Evolutionary conservation across 2,113 vertebrate species (phyloP), one percentile per base, ranked within the genome.

Genomic region (Hoplias malabaricus): DNA sequence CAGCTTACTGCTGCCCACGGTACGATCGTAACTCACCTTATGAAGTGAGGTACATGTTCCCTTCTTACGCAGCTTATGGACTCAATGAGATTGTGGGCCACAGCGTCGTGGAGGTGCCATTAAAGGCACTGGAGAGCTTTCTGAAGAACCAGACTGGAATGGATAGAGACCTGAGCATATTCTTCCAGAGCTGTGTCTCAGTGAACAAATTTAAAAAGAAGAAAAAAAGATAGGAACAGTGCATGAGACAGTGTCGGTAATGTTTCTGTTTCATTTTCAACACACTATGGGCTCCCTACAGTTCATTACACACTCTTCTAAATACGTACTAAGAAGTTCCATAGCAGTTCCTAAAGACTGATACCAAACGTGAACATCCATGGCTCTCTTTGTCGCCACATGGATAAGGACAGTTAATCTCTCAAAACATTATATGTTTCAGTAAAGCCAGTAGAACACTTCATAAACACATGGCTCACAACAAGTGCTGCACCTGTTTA

Each of bases 1-100:
- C 89, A 63, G 89, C 88, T 0, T 92, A 92, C 81, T 92, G 91
- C 84, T 92, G 90, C 77, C 90, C 90, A 0, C 43, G 62, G 46
- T 92, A 88, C 48, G 90, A 91, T 73, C 86, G 33, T 5, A 91
- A 92, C 77, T 88, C 90, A 0, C 91, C 91, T 0, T 91, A 90
- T 27, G 88, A 90, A 56, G 90, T 91, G 57, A 88, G 88, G n/a
- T 90, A 86, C 53, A 92, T 90, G 90, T 89, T 92, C 50, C 91
- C 90, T 2, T 75, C 86, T 31, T 88, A 90, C 6, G 90, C 84
- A 0, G 88, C 86, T 31, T 91, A 90, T 27, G 90, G 88, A 5
- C 81, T 85, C 61, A 92, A 92, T 76, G 83, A 80, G 23, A 69
- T 63, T 25, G 75, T 50, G 0, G 86, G 82, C 6, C 73, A 88